Evolutionary conservation across 2,113 vertebrate genomes (phyloP).

Genomic region (Cryptomyrus ogoouensis): DNA sequence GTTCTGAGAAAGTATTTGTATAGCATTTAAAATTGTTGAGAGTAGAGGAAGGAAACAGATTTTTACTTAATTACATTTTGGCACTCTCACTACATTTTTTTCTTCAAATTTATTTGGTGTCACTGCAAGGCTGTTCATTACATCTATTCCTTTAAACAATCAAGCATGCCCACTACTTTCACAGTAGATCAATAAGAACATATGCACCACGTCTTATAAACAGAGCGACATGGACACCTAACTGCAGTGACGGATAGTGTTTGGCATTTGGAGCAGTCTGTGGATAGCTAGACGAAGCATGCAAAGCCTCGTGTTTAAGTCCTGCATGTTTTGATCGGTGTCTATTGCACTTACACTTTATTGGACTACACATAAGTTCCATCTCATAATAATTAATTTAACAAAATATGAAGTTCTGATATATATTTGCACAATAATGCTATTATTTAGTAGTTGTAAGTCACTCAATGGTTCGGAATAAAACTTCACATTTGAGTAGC

Average conservation of each 20-base stretch:
- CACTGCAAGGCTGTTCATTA: background rate
- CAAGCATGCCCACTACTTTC: background rate
- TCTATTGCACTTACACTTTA: background rate
- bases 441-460: background rate
- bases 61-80: background rate
- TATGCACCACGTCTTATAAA: background rate
- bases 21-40: background rate
- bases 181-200: background rate
- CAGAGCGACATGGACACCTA: background rate
- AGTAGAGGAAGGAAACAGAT: background rate
- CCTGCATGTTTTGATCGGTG: background rate
- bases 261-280: background rate
- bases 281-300: background rate
- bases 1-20: background rate
- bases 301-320: background rate
- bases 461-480: background rate
- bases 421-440: background rate
- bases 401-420: background rate
- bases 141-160: background rate
- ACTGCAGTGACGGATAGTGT: background rate
- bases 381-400: background rate
- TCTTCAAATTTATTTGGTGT: background rate
- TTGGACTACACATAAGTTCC: background rate
- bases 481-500: background rate
- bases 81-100: background rate